A percentile compares a stretch with the other conserved stretches of the same genome.
phyloP scores from a whole-genome alignment of 2,797 vertebrate genomes.

The Spinibarbus caldwelli region DNA sequence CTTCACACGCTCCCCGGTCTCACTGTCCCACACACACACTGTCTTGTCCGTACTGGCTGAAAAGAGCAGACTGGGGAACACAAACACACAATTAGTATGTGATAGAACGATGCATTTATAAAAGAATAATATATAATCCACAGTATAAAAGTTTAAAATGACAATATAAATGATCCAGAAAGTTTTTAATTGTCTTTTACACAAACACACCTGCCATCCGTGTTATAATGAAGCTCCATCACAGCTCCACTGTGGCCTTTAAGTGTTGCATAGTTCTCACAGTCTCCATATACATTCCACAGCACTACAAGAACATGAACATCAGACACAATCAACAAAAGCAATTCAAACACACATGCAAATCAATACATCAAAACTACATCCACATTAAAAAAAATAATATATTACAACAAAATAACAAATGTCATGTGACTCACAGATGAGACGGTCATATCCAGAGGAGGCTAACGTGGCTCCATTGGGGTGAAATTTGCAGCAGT shows the following conservation, averaged over 20 bases:
- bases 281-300: conserved; percentile 97
- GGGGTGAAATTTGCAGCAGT: conserved; percentile 98
- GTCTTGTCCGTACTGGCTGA: conserved; percentile 98
- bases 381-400: background rate
- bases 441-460: conserved; percentile 93
- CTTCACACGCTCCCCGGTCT: conserved; percentile 94
- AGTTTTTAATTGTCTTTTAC: background rate
- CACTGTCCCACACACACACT: conserved; percentile 96
- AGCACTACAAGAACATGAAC: conserved; percentile 77
- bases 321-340: conserved; percentile 12
- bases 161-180: background rate
- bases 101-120: background rate
- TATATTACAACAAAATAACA: no score
- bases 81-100: conserved; percentile 16
- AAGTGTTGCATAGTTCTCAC: conserved; percentile 94
- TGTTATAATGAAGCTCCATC: conserved; percentile 98
- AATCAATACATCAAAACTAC: background rate
- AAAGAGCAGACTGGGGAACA: conserved; percentile 86
- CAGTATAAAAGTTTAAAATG: background rate
- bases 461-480: conserved; percentile 92
- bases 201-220: conserved; percentile 89
- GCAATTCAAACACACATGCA: background rate
- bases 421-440: conserved; percentile 79
- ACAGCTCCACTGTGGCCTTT: conserved; percentile 97
- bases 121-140: background rate